Base-by-base conservation (phyloP, 1,140 invertebrate genomes). In the Andrena cerasifolii region DNA sequence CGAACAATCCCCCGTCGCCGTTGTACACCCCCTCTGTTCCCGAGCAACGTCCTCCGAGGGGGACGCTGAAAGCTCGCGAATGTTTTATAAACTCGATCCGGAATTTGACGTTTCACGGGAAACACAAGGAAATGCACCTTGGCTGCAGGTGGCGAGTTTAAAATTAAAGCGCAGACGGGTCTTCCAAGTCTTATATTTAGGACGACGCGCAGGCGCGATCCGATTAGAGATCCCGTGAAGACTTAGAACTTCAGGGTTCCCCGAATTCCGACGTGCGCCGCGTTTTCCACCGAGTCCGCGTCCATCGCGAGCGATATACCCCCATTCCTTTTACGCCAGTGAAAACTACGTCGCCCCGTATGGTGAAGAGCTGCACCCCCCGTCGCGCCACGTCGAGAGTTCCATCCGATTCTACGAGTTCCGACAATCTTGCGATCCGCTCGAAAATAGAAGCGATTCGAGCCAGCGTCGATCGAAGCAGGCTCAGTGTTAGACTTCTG, bases 171-270 rank as follows among this genome's bases (percentile, higher is more conserved):
- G 70, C 58, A 87, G 82, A 84, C 86, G 76, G 89, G 84, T 86
- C 88, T 87, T 83, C 80, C 79, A 77, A 83, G 84, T 84, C 76
- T 79, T 91, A 90, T 90, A 91, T 91, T 91, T 91, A 90, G 89
- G 80, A 53, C 80, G 80, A 56, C 83, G 89, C 90, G 89, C 89
- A 86, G 78, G 89, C 90, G 90, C 86, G 82, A 90, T 90, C 73
- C 83, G 81, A 88, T 89, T 87, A 68, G 81, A 72, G 71, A 56
- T 58, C 53, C 82, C 33, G 63, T 56, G 78, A 85, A 85, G 82
- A 81, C 79, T 78, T 84, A 75, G 68, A 80, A 78, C 56, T 75
- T 78, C 49, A 71, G 78, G 36, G 58, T 54, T 84, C 31, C 53
- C 28, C 73, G 63, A 84, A 80, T 84, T 76, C 63, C 36, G 45